Conservation (phyloP, 2,113 vertebrate species). For the Sula dactylatra region DNA sequence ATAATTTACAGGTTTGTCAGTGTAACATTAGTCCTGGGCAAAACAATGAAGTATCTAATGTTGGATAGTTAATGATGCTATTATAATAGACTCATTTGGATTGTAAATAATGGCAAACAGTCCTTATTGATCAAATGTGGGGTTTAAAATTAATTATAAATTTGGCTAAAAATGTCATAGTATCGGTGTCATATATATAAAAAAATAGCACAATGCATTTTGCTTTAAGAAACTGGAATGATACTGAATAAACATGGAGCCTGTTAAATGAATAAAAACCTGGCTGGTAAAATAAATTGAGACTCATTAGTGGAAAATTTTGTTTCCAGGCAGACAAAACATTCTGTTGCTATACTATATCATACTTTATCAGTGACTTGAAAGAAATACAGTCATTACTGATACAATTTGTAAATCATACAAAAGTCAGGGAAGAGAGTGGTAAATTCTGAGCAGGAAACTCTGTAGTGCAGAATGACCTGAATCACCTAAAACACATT, state of each 20-base stretch:
- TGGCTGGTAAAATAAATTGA: not conserved
- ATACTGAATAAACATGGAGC: not conserved
- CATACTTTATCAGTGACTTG: not conserved
- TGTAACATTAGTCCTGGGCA: not conserved
- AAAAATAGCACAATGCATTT: not conserved
- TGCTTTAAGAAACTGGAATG: not conserved
- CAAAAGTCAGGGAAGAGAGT: not conserved
- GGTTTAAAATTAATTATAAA: not conserved
- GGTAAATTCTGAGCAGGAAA: not conserved
- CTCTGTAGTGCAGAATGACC: not conserved
- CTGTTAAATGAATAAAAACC: not conserved
- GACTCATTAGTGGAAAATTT: not conserved
- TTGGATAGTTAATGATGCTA: not conserved
- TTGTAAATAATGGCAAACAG: not conserved
- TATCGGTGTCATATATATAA: not conserved
- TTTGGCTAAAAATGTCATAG: not conserved
- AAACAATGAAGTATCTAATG: not conserved
- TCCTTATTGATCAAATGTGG: not conserved
- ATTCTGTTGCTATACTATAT: not conserved
- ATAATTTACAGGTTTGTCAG: slow-evolving; percentile 29
- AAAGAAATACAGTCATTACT: not conserved
- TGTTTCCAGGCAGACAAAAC: slow-evolving; percentile 30
- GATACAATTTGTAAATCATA: not conserved
- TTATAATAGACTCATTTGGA: not conserved
- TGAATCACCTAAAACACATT: not conserved